These are phyloP conservation scores for Oryzias javanicus DNA, from an alignment of 2,113 vertebrate species.

Conservation along the genomic window DNA sequence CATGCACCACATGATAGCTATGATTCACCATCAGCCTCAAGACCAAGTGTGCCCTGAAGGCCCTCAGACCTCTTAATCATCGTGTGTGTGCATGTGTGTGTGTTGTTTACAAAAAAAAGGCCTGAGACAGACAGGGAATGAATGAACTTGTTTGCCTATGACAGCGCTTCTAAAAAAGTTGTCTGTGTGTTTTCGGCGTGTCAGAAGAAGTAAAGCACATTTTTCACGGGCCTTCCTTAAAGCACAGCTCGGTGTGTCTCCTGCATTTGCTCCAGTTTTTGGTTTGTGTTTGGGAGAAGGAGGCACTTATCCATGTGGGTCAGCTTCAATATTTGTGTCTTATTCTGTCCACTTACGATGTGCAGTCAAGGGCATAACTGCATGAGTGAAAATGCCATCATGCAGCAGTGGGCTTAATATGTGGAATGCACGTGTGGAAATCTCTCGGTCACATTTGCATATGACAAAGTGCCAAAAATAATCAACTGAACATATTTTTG, in stretches of 20 bases:
- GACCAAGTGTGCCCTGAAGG: constrained; percentile 56
- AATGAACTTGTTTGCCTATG: constrained; percentile 60
- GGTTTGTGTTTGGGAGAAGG: constrained; percentile 8
- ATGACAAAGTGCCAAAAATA: constrained; percentile 41
- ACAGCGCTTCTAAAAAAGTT: constrained; percentile 59
- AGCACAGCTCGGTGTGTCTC: constrained; percentile 18
- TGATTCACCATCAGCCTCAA: constrained; percentile 71
- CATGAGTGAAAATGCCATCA: constrained; percentile 62
- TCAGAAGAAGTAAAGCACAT: constrained; percentile 51
- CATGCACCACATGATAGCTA: constrained; percentile 65
- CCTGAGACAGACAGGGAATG: constrained; percentile 48
- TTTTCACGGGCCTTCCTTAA: constrained; percentile 32
- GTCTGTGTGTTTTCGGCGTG: constrained; percentile 41
- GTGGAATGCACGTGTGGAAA: constrained; percentile 41
- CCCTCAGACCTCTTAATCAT: constrained; percentile 68
- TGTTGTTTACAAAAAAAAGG: constrained; percentile 42
- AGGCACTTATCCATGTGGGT: constrained; percentile 27
- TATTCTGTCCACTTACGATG: constrained; percentile 44
- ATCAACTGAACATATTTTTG: constrained; percentile 34
- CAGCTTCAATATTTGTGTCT: constrained; percentile 37
- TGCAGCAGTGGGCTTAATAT: constrained; percentile 27
- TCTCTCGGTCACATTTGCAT: constrained; percentile 55
- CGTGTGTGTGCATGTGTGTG: constrained; percentile 33
- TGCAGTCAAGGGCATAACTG: constrained; percentile 58
- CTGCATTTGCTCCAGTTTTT: constrained; percentile 22